These are phyloP conservation scores for Melanotaenia duboulayi DNA, from an alignment of 2,113 vertebrate species.

Conservation along the genomic window DNA sequence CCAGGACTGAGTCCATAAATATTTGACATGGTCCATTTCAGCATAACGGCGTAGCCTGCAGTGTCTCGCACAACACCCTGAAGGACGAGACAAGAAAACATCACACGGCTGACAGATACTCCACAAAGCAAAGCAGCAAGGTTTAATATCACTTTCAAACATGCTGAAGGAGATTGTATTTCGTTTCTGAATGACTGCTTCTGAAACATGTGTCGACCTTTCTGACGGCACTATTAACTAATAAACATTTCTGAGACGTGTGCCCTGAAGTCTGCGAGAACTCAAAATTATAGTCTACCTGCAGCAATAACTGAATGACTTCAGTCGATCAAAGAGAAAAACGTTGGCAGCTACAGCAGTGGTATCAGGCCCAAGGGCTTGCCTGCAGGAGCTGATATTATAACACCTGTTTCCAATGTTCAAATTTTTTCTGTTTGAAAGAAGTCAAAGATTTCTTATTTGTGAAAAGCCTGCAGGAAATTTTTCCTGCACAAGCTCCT, in stretches of 20 bases:
- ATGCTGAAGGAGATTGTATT: not conserved
- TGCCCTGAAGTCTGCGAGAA: not conserved
- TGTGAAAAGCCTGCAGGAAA: conserved; percentile 16
- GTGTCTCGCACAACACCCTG: conserved; percentile 94
- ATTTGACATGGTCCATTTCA: conserved; percentile 98
- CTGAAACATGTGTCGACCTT: not conserved
- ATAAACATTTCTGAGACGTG: conserved; percentile 2
- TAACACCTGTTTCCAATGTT: conserved; percentile 39
- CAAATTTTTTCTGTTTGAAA: conserved; percentile 41
- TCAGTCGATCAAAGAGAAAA: not conserved
- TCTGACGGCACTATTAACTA: not conserved
- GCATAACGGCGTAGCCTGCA: conserved; percentile 94
- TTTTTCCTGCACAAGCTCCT: conserved; percentile 23
- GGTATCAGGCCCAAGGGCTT: conserved; percentile 7
- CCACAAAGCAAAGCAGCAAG: not conserved
- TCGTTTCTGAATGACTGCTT: conserved; percentile 9
- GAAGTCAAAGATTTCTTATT: conserved; percentile 7
- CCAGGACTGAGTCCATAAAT: conserved; percentile 92
- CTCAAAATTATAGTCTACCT: conserved; percentile 25
- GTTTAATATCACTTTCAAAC: conserved; percentile 38
- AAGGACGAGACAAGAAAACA: conserved; percentile 50
- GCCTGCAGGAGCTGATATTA: conserved; percentile 41
- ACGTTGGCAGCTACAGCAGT: conserved; percentile 14
- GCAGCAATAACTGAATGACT: conserved; percentile 20
- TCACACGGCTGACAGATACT: conserved; percentile 27